Percentiles rank a stretch among this genome's conserved stretches.
Conservation (phyloP, 2,888 invertebrate genomes). For the Parnassius orleans region DNA sequence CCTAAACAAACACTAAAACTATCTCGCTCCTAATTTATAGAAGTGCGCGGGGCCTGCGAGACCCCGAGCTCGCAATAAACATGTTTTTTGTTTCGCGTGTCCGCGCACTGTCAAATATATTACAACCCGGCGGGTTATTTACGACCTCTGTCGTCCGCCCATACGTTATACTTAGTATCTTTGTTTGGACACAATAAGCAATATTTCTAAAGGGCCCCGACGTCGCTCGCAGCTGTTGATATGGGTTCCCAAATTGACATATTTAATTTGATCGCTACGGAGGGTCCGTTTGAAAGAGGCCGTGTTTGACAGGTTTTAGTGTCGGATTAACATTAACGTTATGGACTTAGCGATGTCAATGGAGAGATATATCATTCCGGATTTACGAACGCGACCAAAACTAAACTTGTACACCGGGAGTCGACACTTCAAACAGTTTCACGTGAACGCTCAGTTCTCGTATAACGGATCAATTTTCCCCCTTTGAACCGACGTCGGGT, state of each 20-base stretch:
- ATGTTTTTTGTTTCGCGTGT: slow-evolving; percentile 81
- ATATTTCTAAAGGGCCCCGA: slow-evolving; percentile 78
- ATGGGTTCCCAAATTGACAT: slow-evolving; percentile 81
- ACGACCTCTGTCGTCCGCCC: slow-evolving; percentile 78
- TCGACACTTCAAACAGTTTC: slow-evolving; percentile 69
- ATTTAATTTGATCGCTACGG: slow-evolving; percentile 80
- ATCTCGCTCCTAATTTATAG: slow-evolving; percentile 64
- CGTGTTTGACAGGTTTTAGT: slow-evolving; percentile 79
- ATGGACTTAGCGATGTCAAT: slow-evolving; percentile 69
- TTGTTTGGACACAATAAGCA: slow-evolving; percentile 82
- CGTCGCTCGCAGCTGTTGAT: slow-evolving; percentile 80
- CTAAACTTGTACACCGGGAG: slow-evolving; percentile 36
- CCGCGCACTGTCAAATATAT: slow-evolving; percentile 81
- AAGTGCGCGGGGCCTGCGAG: slow-evolving; percentile 49
- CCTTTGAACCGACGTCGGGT: slow-evolving; percentile 63
- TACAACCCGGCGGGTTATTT: slow-evolving; percentile 79
- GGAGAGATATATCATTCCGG: slow-evolving; percentile 42
- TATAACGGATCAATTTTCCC: slow-evolving; percentile 66
- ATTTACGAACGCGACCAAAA: slow-evolving; percentile 21
- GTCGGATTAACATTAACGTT: slow-evolving; percentile 76
- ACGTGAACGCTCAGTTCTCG: slow-evolving; percentile 43
- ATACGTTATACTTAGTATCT: slow-evolving; percentile 82
- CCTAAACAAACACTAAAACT: slow-evolving; percentile 65
- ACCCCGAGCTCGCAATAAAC: slow-evolving; percentile 73
- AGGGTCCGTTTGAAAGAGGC: slow-evolving; percentile 62